Evolutionary conservation across 2,113 vertebrate species (phyloP).

Genomic region (Scopus umbretta): DNA sequence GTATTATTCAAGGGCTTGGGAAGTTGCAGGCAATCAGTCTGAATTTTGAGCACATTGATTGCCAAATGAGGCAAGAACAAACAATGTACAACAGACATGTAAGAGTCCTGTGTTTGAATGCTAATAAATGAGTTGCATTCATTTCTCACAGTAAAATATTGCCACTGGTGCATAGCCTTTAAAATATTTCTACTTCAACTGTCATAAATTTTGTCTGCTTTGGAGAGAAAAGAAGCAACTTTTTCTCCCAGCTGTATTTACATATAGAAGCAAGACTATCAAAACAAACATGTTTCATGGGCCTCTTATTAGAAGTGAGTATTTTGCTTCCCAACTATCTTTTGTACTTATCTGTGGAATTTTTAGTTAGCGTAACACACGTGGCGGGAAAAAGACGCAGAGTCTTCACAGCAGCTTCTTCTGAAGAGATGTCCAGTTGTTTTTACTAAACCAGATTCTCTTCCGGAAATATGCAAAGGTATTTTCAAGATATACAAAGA

Average conservation of each 20-base stretch:
- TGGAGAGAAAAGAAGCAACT: neutral
- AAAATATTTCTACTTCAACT: neutral
- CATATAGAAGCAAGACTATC: neutral
- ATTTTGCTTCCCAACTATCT: neutral
- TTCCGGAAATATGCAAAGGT: neutral
- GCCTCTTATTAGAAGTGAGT: neutral
- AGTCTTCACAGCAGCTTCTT: neutral
- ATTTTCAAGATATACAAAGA: neutral
- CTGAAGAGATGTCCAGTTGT: neutral
- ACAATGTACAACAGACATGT: neutral
- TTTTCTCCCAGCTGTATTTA: neutral
- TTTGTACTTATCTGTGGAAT: neutral
- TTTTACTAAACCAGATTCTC: neutral
- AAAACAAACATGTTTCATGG: neutral
- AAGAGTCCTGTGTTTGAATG: neutral
- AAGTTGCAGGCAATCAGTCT: neutral
- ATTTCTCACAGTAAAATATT: neutral
- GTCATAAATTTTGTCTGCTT: neutral
- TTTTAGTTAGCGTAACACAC: neutral
- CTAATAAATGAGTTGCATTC: neutral
- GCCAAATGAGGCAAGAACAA: neutral
- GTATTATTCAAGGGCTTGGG: neutral
- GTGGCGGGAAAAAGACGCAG: neutral
- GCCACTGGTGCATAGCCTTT: neutral
- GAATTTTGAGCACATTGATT: neutral